Evolutionary conservation across 2,888 invertebrate genomes (phyloP), one percentile per base, ranked within the genome.

Genomic region (Ptilodon capucinus): DNA sequence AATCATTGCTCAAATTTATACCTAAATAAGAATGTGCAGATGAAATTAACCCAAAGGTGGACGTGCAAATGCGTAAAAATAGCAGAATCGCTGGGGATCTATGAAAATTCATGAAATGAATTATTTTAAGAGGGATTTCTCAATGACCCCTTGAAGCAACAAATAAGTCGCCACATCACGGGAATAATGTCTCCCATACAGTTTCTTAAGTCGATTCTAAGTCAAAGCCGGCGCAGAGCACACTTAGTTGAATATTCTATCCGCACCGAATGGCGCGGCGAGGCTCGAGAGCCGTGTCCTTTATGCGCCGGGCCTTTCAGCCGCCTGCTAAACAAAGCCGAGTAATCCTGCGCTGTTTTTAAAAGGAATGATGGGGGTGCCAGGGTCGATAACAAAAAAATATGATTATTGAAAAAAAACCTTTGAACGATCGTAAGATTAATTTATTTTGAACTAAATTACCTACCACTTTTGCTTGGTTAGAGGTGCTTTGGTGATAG

Each of bases 171-270:
- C 32, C 32, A n/a, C 14, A 32, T 14, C 13, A 32, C 1, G 13
- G 2, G 14, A n/a, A 32, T 14, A 13, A 14, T 14, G 32, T 18
- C 9, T 18, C 21, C 21, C 18, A 21, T 19, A 39, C 39, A 34
- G 34, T 36, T 18, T 39, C 19, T 21, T n/a, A 16, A 16, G 21
- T 16, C 9, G 23, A 40, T 9, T 39, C 19, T 8, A n/a, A 18
- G 25, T 25, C 14, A 25, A 16, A 25, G 21, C 25, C 16, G n/a
- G 23, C 17, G 14, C 18, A 35, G 32, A 23, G 34, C 13, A 34
- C 40, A 32, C 43, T 41, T 52, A 48, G 43, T 70, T 53, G 57
- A 64, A 65, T 68, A 71, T 71, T 70, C 68, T 39, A 67, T 60
- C 48, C 57, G 39, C 51, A 35, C 44, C 48, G 54, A 56, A 58